These are phyloP conservation scores for Donacobius atricapilla DNA, from an alignment of 2,113 vertebrate species.

Conservation along the genomic window DNA sequence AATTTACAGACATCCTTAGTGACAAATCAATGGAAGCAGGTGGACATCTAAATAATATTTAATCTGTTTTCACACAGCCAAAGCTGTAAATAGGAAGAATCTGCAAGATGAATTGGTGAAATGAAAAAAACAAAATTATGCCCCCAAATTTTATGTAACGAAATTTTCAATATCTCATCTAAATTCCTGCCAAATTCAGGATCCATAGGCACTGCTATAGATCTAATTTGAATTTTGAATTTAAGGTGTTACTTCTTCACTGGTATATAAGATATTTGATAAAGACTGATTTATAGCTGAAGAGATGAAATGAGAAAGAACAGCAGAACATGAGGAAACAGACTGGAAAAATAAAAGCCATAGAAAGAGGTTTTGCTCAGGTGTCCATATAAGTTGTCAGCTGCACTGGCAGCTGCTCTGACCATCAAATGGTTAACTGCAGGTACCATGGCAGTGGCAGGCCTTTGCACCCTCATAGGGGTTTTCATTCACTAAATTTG, in stretches of 20 bases:
- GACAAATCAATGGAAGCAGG: background rate
- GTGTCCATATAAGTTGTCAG: background rate
- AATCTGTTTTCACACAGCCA: background rate
- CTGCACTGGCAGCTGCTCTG: background rate
- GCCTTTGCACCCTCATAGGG: background rate
- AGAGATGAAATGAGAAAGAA: background rate
- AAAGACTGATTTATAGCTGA: background rate
- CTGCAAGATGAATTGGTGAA: background rate
- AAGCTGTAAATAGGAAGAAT: constrained; percentile 2
- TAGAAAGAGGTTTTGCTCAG: background rate
- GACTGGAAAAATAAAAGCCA: background rate
- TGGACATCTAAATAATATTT: background rate
- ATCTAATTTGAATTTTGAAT: constrained; percentile 37
- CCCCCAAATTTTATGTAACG: constrained; percentile 17
- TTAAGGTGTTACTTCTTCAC: constrained; percentile 33
- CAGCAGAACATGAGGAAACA: background rate
- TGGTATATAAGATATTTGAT: background rate
- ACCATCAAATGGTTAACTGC: background rate
- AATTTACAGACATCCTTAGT: background rate
- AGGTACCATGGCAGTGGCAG: background rate
- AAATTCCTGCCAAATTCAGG: constrained; percentile 17
- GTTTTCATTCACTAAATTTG: constrained; percentile 17
- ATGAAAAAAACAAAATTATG: background rate
- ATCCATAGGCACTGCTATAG: constrained; percentile 25
- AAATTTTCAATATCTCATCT: background rate